Evolutionary conservation across 2,888 invertebrate species (phyloP).

Genomic region (Pristionchus exspectatus): DNA sequence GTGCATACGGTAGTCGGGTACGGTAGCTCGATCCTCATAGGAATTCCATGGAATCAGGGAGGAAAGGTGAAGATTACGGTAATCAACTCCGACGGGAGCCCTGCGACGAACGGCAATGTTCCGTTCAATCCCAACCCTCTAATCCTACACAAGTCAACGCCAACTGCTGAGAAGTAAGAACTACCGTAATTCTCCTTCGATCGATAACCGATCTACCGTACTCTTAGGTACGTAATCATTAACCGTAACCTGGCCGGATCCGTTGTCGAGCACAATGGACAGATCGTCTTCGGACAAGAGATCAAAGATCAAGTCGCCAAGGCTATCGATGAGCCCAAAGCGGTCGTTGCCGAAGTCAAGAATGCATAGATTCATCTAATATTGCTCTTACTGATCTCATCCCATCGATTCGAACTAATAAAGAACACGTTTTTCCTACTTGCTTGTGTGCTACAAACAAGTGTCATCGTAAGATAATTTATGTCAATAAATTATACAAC

Average conservation of each 20-base stretch:
- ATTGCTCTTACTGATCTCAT: neutral
- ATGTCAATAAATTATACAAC: conserved; percentile 44
- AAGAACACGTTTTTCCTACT: neutral
- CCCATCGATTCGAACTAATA: neutral
- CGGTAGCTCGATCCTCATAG: neutral
- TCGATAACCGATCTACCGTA: neutral
- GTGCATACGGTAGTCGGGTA: neutral
- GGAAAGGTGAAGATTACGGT: conserved; percentile 53
- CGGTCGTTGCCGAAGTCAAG: neutral
- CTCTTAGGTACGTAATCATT: conserved; percentile 49
- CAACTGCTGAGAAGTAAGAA: conserved; percentile 37
- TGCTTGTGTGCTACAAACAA: neutral
- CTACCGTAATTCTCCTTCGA: neutral
- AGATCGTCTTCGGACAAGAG: conserved; percentile 37
- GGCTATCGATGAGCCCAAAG: conserved; percentile 24
- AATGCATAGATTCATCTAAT: neutral
- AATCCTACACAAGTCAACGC: conserved; percentile 47
- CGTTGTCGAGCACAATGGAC: conserved; percentile 45
- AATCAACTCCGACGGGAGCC: conserved; percentile 45
- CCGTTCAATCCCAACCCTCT: conserved; percentile 53
- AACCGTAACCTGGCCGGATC: conserved; percentile 34
- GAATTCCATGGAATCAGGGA: conserved; percentile 48
- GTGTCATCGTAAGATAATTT: conserved; percentile 26
- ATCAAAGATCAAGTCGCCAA: conserved; percentile 18
- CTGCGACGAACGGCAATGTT: conserved; percentile 35